Evolutionary conservation across 2,888 invertebrate genomes (phyloP), one percentile per base, ranked within the genome.

Genomic region (Acleris literana): DNA sequence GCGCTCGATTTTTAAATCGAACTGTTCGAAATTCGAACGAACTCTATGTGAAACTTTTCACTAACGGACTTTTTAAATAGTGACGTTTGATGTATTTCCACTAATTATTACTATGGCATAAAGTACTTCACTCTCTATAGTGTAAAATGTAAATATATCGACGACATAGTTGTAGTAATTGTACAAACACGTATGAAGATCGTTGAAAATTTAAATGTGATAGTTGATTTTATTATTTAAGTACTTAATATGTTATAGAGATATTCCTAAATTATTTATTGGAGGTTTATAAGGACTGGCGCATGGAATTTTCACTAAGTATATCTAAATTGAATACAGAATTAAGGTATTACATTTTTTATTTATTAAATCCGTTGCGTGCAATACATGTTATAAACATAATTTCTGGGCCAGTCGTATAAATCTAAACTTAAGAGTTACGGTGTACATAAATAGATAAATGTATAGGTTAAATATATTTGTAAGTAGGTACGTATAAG

Each of bases 231-330:
- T 89, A 80, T 81, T 80, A 86, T 85, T 86, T 90, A 88, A 90
- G 92, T 92, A 92, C 89, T 90, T 92, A 90, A 90, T 88, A 83
- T 84, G 86, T 83, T 85, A 86, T 84, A 89, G 83, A 87, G 81
- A 85, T 90, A 87, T 86, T 82, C 80, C 79, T 91, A 90, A 92
- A 91, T 91, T 91, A 92, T 92, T 92, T 92, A 91, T 91, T 91
- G 74, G 76, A 69, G 72, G 75, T 76, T 77, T 75, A 70, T 74
- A 71, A 69, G 74, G 77, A 79, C 82, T 86, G 83, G 76, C 72
- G 70, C 66, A 68, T 70, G 53, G 72, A 60, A 69, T 56, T 56
- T 63, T 57, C 46, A 64, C 64, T 64, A 39, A 11, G 11, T 39
- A 61, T 74, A 70, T 69, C 57, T 66, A 70, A 71, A 65, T 68